Percentiles rank a stretch among this genome's conserved stretches.
phyloP scores from a whole-genome alignment of 2,888 invertebrate genomes.

The Acanthococcus lagerstroemiae region DNA sequence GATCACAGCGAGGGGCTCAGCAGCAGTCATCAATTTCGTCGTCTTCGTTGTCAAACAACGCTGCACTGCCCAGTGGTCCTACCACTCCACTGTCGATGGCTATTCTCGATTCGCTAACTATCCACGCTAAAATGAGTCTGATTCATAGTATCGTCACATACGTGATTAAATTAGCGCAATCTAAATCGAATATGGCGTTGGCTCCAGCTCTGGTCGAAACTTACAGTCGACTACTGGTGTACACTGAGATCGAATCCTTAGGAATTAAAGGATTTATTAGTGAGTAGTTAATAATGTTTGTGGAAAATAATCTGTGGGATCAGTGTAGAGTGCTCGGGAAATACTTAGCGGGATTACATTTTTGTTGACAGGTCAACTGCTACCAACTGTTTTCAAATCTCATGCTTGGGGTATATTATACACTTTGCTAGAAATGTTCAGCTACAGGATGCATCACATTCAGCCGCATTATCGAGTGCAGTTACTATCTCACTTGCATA shows the following conservation, averaged over 20 bases:
- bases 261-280: conserved; percentile 94
- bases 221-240: conserved; percentile 82
- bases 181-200: conserved; percentile 70
- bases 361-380: conserved; percentile 58
- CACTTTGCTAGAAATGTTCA: conserved; percentile 91
- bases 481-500: conserved; percentile 80
- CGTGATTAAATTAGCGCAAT: conserved; percentile 80
- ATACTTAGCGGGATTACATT: too few species aligned
- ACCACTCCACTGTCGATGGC: conserved; percentile 85
- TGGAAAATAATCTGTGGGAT: not conserved
- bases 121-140: conserved; percentile 86
- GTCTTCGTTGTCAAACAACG: conserved; percentile 44
- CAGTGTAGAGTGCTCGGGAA: too few species aligned
- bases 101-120: conserved; percentile 79
- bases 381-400: conserved; percentile 83
- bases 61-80: conserved; percentile 49
- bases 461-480: conserved; percentile 93
- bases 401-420: conserved; percentile 95
- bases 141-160: conserved; percentile 78
- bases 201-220: conserved; percentile 91
- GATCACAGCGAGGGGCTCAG: conserved; percentile 44
- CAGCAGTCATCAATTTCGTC: conserved; percentile 44
- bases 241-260: conserved; percentile 91
- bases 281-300: conserved; percentile 43
- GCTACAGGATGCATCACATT: conserved; percentile 90